These are phyloP conservation scores for Sebastes taczanowskii DNA, from an alignment of 2,797 vertebrate genomes.

Conservation along the genomic window DNA sequence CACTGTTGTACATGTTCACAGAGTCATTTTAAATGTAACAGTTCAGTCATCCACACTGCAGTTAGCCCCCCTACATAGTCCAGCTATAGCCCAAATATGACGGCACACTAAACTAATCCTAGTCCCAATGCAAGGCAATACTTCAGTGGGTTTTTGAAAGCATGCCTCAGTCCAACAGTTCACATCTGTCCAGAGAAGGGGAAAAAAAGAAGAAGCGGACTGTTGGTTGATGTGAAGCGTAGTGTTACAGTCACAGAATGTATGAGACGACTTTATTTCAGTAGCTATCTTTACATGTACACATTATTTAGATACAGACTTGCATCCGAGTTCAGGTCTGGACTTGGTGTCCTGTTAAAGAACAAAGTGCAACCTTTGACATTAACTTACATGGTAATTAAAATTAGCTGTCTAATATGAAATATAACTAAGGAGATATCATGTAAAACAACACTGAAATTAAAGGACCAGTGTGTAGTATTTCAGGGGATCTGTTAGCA, in stretches of 20 bases:
- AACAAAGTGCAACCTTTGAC: neutral
- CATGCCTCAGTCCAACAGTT: neutral
- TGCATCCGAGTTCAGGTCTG: neutral
- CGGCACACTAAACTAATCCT: neutral
- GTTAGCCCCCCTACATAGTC: neutral
- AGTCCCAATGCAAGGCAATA: neutral
- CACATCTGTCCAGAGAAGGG: neutral
- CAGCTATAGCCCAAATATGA: neutral
- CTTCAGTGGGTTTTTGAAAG: neutral
- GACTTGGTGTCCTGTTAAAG: neutral
- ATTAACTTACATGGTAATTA: neutral
- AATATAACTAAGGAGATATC: neutral
- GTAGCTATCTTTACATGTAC: conserved; percentile 2
- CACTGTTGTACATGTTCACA: conserved; percentile 33
- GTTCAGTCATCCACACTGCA: neutral
- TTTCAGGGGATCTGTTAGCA: neutral
- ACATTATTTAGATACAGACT: neutral
- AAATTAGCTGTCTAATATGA: neutral
- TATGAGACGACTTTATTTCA: neutral
- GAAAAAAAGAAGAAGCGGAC: neutral
- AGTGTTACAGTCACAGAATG: conserved; percentile 10
- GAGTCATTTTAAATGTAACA: conserved; percentile 15
- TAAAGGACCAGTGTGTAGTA: neutral
- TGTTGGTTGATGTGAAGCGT: neutral
- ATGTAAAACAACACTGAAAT: neutral